Conservation (phyloP, 2,113 vertebrate species). For the Ivindomyrus marchei region DNA sequence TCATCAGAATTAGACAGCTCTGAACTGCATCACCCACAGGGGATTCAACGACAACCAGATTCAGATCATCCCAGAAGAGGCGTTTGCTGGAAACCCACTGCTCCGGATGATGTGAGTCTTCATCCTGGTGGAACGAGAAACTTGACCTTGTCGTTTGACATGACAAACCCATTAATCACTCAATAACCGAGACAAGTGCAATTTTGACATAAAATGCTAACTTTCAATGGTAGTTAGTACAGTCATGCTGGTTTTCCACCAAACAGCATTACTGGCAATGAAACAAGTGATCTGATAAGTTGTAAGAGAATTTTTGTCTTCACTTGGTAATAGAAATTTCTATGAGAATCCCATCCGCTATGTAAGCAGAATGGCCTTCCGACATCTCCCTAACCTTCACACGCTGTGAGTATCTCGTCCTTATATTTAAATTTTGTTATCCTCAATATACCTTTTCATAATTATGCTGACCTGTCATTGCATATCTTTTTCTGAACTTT, state of each 20-base stretch:
- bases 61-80: slow-evolving; percentile 80
- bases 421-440: background rate
- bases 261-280: background rate
- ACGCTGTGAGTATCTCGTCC: background rate
- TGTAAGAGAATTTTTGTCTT: background rate
- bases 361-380: background rate
- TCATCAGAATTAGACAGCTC: background rate
- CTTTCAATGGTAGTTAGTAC: background rate
- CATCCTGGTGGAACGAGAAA: background rate
- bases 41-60: slow-evolving; percentile 91
- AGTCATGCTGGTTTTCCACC: background rate
- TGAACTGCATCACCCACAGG: slow-evolving; percentile 50
- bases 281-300: background rate
- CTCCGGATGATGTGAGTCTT: slow-evolving; percentile 82
- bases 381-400: background rate
- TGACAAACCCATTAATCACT: background rate
- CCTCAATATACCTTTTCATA: background rate
- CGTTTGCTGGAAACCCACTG: slow-evolving; percentile 82
- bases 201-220: background rate
- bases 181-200: background rate
- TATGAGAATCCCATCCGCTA: background rate
- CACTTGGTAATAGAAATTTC: background rate
- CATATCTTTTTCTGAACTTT: background rate
- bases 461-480: background rate
- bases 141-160: background rate